phyloP scores from a whole-genome alignment of 1,140 invertebrate genomes.

The Drosophila setifemur region DNA sequence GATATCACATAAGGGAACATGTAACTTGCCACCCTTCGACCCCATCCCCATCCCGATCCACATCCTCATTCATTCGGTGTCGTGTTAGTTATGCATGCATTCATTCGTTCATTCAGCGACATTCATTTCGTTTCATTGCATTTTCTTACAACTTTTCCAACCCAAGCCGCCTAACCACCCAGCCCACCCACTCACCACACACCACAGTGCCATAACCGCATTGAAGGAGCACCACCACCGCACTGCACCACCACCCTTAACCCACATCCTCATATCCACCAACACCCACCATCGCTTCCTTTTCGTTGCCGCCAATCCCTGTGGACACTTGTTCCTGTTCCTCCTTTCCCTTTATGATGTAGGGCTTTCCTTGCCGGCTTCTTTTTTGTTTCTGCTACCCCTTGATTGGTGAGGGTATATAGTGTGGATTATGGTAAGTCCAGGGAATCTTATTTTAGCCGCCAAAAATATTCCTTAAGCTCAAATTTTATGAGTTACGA shows the following conservation, averaged over 20 bases:
- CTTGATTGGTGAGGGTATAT: not conserved
- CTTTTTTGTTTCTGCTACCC: constrained; percentile 11
- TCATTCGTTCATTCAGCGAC: constrained; percentile 67
- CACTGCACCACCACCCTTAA: not conserved
- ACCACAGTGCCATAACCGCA: constrained; percentile 44
- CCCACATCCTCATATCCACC: too few species aligned
- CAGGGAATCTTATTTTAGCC: too few species aligned
- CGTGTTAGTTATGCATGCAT: constrained; percentile 74
- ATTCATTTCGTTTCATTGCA: constrained; percentile 77
- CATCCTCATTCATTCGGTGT: constrained; percentile 15
- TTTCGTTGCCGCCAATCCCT: constrained; percentile 6
- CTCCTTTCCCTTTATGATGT: constrained; percentile 24
- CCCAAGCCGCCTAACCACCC: too few species aligned
- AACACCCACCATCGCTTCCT: not conserved
- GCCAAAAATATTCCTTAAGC: too few species aligned
- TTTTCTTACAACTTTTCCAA: constrained; percentile 57
- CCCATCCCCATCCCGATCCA: not conserved
- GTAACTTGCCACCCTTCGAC: not conserved
- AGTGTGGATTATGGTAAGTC: too few species aligned
- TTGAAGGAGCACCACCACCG: constrained; percentile 31
- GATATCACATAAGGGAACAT: constrained; percentile 13
- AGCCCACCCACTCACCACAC: not conserved
- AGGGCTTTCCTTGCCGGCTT: constrained; percentile 22
- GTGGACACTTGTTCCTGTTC: constrained; percentile 29
- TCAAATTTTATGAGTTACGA: too few species aligned